Evolutionary conservation across 2,888 invertebrate genomes (phyloP).

Genomic region (Seira musarum): DNA sequence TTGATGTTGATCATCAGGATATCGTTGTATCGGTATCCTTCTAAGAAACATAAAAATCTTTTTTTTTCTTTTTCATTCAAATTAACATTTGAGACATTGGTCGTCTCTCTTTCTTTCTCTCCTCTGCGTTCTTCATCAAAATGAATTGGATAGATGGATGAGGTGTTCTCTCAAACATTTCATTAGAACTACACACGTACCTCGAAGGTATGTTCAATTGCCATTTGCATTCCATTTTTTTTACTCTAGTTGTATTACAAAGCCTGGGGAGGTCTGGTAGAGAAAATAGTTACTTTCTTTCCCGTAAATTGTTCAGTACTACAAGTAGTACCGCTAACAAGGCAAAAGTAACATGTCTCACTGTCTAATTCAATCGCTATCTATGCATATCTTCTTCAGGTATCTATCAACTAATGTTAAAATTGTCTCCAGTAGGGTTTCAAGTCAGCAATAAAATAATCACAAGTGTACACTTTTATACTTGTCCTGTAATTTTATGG

Average conservation of each 20-base stretch:
- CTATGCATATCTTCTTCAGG: slow-evolving; percentile 8
- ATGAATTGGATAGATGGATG: slow-evolving; percentile 38
- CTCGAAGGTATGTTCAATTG: slow-evolving; percentile 13
- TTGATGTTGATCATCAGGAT: slow-evolving; percentile 28
- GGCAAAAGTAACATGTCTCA: not conserved
- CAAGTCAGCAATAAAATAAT: slow-evolving; percentile 60
- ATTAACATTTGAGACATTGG: slow-evolving; percentile 38
- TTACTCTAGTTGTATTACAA: slow-evolving; percentile 24
- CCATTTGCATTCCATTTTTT: slow-evolving; percentile 8
- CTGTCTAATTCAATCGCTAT: slow-evolving; percentile 15
- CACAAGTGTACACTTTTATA: slow-evolving; percentile 59
- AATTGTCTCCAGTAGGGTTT: slow-evolving; percentile 48
- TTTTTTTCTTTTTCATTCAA: slow-evolving; percentile 40
- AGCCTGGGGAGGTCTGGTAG: not conserved
- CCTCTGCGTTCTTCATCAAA: not conserved
- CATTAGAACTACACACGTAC: slow-evolving; percentile 32
- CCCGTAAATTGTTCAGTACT: not conserved
- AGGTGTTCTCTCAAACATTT: slow-evolving; percentile 45
- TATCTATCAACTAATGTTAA: slow-evolving; percentile 11
- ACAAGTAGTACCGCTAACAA: slow-evolving; percentile 21
- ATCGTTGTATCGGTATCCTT: slow-evolving; percentile 30
- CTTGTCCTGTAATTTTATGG: slow-evolving; percentile 58
- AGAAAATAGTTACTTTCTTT: slow-evolving; percentile 6
- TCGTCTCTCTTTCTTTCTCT: not conserved
- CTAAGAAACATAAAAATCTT: slow-evolving; percentile 28